phyloP scores from a whole-genome alignment of 2,888 invertebrate species.

The Balanococcus diminutus region DNA sequence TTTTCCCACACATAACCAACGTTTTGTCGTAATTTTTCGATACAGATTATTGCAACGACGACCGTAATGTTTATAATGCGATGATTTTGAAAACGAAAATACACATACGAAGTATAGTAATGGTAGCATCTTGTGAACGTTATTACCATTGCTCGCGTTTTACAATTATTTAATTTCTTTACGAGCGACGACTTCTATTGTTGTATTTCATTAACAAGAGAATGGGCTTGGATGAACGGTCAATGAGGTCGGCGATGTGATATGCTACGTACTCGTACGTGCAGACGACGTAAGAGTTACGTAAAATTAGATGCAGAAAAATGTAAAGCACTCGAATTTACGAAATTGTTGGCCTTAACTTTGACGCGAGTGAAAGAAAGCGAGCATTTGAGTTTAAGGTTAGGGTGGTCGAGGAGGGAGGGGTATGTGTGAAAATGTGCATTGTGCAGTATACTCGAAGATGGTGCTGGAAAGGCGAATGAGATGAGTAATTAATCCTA shows the following conservation, averaged over 20 bases:
- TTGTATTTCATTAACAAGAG: constrained; percentile 49
- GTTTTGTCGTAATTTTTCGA: constrained; percentile 38
- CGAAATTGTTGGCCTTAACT: constrained; percentile 49
- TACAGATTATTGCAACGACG: constrained; percentile 5
- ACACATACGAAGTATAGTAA: no score
- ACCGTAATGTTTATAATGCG: background rate
- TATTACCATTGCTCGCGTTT: background rate
- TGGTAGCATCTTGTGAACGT: constrained; percentile 15
- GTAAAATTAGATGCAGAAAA: background rate
- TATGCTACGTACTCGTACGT: background rate
- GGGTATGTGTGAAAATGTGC: background rate
- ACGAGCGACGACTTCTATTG: constrained; percentile 24
- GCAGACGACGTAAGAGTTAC: background rate
- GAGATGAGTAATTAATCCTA: no score
- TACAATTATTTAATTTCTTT: constrained; percentile 1
- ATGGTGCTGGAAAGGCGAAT: no score
- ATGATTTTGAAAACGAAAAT: constrained; percentile 9
- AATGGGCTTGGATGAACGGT: constrained; percentile 37
- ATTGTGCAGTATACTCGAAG: background rate
- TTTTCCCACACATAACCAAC: background rate
- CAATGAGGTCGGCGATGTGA: constrained; percentile 46
- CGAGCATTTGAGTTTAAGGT: background rate
- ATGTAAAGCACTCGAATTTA: background rate
- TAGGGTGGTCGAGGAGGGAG: background rate
- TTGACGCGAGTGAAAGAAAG: constrained; percentile 3